A percentile compares a stretch with the other conserved stretches of the same genome.
Evolutionary conservation across 2,888 invertebrate species (phyloP).

Genomic region (Heliothis peltigera): DNA sequence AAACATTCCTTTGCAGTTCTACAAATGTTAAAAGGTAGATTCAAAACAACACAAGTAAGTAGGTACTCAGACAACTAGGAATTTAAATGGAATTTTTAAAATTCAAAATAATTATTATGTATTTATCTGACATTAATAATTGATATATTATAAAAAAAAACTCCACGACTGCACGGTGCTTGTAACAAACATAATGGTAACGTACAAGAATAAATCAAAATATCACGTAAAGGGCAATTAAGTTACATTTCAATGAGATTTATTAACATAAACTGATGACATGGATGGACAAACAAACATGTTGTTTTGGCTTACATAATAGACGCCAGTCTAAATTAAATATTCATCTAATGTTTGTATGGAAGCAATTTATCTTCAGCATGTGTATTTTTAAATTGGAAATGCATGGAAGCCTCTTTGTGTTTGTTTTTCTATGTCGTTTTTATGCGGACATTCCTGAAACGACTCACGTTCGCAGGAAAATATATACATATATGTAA

Average conservation of each 20-base stretch:
- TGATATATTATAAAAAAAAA: background rate
- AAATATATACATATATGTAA: conserved; percentile 69
- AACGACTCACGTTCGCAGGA: conserved; percentile 73
- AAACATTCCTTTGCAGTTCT: background rate
- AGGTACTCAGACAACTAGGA: no score
- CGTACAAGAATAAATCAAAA: conserved; percentile 12
- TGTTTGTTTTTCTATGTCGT: conserved; percentile 61
- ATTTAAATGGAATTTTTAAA: background rate
- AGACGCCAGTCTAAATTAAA: conserved; percentile 62
- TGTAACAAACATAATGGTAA: background rate
- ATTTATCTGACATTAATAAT: background rate
- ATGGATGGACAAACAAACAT: conserved; percentile 61
- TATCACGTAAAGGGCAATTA: conserved; percentile 25
- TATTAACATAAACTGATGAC: conserved; percentile 63
- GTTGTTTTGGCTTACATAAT: conserved; percentile 61
- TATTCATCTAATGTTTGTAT: conserved; percentile 67
- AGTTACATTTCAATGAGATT: conserved; percentile 47
- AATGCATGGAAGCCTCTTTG: conserved; percentile 61
- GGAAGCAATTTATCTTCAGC: conserved; percentile 60
- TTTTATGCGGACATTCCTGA: conserved; percentile 69
- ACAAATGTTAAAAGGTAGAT: no score
- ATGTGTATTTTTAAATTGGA: conserved; percentile 62
- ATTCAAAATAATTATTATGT: background rate
- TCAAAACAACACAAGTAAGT: no score
- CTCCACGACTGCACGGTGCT: background rate